Percentiles rank a stretch among this genome's conserved stretches.
phyloP scores from a whole-genome alignment of 1,140 invertebrate genomes.

The Drosophila ogumai region DNA sequence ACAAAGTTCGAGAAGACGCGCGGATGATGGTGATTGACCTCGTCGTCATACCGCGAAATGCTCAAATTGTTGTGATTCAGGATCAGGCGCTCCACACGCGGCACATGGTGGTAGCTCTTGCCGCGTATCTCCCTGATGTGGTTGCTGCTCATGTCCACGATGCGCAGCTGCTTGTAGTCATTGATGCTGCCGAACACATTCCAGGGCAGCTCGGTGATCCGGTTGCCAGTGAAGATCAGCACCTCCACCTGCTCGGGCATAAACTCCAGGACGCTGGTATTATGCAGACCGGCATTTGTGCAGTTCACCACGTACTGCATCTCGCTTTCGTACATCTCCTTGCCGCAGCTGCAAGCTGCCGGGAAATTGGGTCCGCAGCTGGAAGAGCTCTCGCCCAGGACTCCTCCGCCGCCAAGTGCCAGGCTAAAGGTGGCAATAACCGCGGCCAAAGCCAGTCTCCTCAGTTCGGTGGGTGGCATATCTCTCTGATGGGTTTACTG shows the following conservation, averaged over 20 bases:
- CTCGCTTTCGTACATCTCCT: conserved; percentile 85
- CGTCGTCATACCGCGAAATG: conserved; percentile 86
- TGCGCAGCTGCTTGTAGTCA: conserved; percentile 87
- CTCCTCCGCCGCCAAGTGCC: conserved; percentile 17
- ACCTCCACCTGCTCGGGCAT: conserved; percentile 89
- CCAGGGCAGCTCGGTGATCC: conserved; percentile 88
- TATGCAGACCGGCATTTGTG: conserved; percentile 88
- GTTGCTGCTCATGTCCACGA: conserved; percentile 92
- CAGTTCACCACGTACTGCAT: conserved; percentile 90
- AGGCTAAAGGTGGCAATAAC: conserved; percentile 48
- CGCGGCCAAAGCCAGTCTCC: conserved; percentile 44
- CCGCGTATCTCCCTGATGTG: conserved; percentile 90
- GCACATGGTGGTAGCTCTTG: conserved; percentile 91
- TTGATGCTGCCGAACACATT: conserved; percentile 90
- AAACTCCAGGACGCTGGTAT: conserved; percentile 87
- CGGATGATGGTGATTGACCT: conserved; percentile 88
- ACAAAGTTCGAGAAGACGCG: conserved; percentile 92
- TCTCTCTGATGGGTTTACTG: not conserved
- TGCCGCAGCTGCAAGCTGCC: conserved; percentile 86
- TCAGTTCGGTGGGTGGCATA: conserved; percentile 59
- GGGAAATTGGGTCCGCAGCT: conserved; percentile 86
- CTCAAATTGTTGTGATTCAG: conserved; percentile 91
- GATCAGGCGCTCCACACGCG: conserved; percentile 89
- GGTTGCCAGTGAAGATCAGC: conserved; percentile 91
- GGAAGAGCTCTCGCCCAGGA: conserved; percentile 54